Evolutionary conservation across 30 jellyfish, hydroid and myxozoan species (phyloP), one percentile per base, ranked within the genome.

Genomic region (Aurelia coerulea): DNA sequence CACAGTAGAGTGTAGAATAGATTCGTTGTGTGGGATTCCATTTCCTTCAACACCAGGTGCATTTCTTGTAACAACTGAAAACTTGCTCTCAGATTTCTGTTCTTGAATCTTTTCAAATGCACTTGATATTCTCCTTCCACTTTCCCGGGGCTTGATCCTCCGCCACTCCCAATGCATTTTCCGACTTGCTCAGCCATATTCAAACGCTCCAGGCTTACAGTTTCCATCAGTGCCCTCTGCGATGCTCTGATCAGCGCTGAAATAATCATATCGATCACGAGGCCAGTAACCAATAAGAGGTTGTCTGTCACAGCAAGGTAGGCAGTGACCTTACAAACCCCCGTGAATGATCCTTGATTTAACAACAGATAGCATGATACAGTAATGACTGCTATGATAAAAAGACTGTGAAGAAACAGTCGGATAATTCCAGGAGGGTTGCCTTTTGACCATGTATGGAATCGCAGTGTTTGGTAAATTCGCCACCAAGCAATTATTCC

Each of bases 401-500:
- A 73, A 31, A 71, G 49, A 5, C 68, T 4, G 41, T 62, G 17
- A 10, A 78, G 52, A 52, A 67, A 32, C 11, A 34, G 19, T 1
- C 87, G 87, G 65, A 74, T 65, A 49, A 49, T 18, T 66, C 84
- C 93, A 10, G 37, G 60, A 33, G 88, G 93, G 37, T 74, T 60
- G 29, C 59, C 46, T 2, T 62, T 12, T 8, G 93, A 73, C 73
- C 70, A 62, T 5, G 93, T 37, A 4, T 68, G 67, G 54, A 84
- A 84, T 52, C 18, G 62, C 15, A 54, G 37, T 2, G 88, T 73
- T 53, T 84, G 93, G 33, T 84, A 84, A 8, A 84, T 65, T 15
- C 93, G 83, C 93, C 93, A 84, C 88, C 87, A 84, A 39, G 93
- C 93, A 10, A 33, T 49, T 3, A 84, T 74, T 65, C 93, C 93